Evolutionary conservation across 2,113 vertebrate species (phyloP), one percentile per base, ranked within the genome.

Genomic region (Sorex fumeus): DNA sequence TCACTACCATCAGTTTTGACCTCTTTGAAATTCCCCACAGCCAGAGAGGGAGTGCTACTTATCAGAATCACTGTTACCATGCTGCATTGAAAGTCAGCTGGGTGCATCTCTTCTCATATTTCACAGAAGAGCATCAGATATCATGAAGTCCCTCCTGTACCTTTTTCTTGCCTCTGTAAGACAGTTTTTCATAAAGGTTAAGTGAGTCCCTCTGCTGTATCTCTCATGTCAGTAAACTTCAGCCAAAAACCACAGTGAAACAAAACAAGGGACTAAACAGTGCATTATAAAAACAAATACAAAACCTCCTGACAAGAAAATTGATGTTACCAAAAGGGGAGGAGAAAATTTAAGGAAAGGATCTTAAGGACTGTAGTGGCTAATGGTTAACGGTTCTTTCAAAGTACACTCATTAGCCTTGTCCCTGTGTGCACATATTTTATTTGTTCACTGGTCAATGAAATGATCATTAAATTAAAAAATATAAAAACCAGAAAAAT

Each of bases 121-220:
- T 40, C 62, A 40, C 2, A 40, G 43, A 79, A 32, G 53, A 79
- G 69, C 8, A n/a, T 2, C 15, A 69, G 30, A 15, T 15, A 64
- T 50, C 60, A 69, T 90, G n/a, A 36, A 90, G 13, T 84, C 27
- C 16, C 27, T 64, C 25, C 18, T 69, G 40, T 40, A 16, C 23
- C 64, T 25, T 91, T 85, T 94, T 88, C 23, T 91, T 67, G 75
- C 57, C 34, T 82, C n/a, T 19, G 15, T 53, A 30, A 79, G 7
- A 28, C 27, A 36, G 7, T 25, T 75, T 84, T 32, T 30, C 81
- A 7, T 90, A 53, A 90, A 23, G 19, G 70, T 25, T 88, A 25
- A 1, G 32, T 11, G 60, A 13, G 40, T 40, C 40, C 32, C 36
- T 23, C 86, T 92, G 15, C 60, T 87, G 6, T 80, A 57, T 50